Percentiles rank a stretch among this genome's conserved stretches.
phyloP scores from a whole-genome alignment of 2,113 vertebrate genomes.

The Oxyruncus cristatus region DNA sequence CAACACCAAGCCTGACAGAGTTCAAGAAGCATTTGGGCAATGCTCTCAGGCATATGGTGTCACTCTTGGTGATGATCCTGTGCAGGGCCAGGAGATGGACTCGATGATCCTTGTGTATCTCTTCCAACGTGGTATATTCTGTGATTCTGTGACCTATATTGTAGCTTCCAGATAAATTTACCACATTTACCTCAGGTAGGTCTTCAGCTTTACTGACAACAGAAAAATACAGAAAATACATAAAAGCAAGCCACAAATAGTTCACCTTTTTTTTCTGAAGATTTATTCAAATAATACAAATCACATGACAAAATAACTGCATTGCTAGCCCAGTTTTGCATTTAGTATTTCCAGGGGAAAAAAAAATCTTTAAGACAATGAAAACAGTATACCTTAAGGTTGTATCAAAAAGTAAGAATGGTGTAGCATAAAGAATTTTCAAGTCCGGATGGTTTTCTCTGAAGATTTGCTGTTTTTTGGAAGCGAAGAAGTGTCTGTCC shows the following conservation, averaged over 20 bases:
- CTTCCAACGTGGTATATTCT: background rate
- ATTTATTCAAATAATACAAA: slow-evolving; percentile 35
- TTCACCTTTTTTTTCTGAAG: slow-evolving; percentile 9
- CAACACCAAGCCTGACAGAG: background rate
- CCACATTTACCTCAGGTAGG: background rate
- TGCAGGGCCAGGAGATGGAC: background rate
- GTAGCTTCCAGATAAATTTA: background rate
- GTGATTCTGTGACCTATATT: background rate
- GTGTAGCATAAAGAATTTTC: background rate
- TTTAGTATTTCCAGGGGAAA: background rate
- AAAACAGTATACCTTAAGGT: background rate
- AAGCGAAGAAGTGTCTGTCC: slow-evolving; percentile 25
- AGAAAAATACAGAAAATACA: background rate
- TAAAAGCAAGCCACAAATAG: background rate
- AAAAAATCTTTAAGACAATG: background rate
- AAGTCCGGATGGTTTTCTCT: slow-evolving; percentile 8
- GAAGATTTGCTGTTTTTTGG: slow-evolving; percentile 5
- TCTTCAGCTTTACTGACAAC: background rate
- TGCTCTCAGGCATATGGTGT: background rate
- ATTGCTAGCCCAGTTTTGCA: background rate
- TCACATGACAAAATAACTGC: background rate
- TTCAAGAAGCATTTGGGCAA: background rate
- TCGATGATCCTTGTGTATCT: background rate
- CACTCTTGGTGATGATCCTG: background rate
- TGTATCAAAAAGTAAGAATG: background rate